Evolutionary conservation across 2,888 invertebrate species (phyloP).

Genomic region (Amitus sp.): DNA sequence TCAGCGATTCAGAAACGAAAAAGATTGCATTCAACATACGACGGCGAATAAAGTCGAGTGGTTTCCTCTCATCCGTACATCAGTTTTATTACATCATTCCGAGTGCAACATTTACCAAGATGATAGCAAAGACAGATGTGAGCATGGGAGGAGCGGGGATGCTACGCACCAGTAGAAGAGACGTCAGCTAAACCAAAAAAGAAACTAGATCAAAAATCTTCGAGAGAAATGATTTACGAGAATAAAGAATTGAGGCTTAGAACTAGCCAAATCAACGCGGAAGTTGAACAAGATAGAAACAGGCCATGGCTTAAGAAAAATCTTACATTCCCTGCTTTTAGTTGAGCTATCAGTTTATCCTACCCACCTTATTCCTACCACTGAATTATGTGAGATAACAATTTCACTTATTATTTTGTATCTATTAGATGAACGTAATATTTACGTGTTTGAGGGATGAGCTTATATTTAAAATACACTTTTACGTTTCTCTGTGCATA

Average conservation of each 20-base stretch:
- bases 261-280: slow-evolving; percentile 92
- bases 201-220: slow-evolving; percentile 90
- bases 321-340: no score
- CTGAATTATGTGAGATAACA: no score
- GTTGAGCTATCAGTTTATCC: no score
- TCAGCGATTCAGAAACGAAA: slow-evolving; percentile 7
- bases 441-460: no score
- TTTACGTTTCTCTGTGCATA: no score
- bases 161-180: slow-evolving; percentile 86
- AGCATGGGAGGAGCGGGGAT: slow-evolving; percentile 67
- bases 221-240: slow-evolving; percentile 93
- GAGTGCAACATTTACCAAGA: slow-evolving; percentile 36
- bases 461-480: no score
- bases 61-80: slow-evolving; percentile 28
- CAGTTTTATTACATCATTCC: slow-evolving; percentile 23
- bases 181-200: slow-evolving; percentile 90
- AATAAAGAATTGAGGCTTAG: slow-evolving; percentile 90
- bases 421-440: no score
- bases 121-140: slow-evolving; percentile 57
- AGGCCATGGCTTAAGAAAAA: no score
- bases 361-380: no score
- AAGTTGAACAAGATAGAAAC: slow-evolving; percentile 89
- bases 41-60: slow-evolving; percentile 23
- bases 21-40: slow-evolving; percentile 7
- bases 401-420: no score